A percentile compares a stretch with the other conserved stretches of the same genome.
phyloP scores from a whole-genome alignment of 2,888 invertebrate species.

The Autographa pulchrina region DNA sequence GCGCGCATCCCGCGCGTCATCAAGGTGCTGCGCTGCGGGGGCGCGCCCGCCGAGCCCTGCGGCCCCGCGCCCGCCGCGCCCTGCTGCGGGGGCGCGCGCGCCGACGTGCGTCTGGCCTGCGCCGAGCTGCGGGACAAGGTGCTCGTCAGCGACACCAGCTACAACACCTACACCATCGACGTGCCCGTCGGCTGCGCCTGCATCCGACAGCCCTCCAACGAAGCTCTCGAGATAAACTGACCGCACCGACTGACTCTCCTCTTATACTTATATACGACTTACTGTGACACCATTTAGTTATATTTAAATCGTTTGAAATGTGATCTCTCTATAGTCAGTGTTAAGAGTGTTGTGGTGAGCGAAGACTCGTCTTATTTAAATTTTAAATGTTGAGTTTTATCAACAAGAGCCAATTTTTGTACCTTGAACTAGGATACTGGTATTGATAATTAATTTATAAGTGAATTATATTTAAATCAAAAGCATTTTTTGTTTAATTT shows the following conservation, averaged over 20 bases:
- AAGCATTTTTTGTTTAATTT: no score
- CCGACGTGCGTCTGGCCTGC: conserved; percentile 36
- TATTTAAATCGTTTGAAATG: neutral
- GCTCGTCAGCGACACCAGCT: conserved; percentile 17
- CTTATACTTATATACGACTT: neutral
- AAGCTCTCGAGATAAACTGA: conserved; percentile 29
- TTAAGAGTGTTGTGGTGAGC: neutral
- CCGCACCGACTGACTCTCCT: neutral
- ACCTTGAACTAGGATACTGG: no score
- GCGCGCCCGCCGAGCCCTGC: conserved; percentile 54
- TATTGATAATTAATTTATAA: no score
- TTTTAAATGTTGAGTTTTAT: no score
- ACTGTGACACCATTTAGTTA: neutral
- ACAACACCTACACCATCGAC: neutral
- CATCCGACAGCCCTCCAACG: conserved; percentile 14
- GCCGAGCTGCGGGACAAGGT: conserved; percentile 46
- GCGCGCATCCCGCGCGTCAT: conserved; percentile 71
- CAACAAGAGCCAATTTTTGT: no score
- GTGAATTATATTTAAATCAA: no score
- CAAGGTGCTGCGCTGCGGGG: conserved; percentile 70
- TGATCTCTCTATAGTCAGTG: neutral
- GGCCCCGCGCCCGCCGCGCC: conserved; percentile 10
- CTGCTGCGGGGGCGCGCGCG: conserved; percentile 15
- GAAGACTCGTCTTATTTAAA: neutral
- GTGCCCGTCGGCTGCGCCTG: conserved; percentile 61